A percentile compares a stretch with the other conserved stretches of the same genome.
These are phyloP conservation scores for Lasioglossum villosulum DNA, from an alignment of 2,888 invertebrate genomes.

Conservation along the genomic window DNA sequence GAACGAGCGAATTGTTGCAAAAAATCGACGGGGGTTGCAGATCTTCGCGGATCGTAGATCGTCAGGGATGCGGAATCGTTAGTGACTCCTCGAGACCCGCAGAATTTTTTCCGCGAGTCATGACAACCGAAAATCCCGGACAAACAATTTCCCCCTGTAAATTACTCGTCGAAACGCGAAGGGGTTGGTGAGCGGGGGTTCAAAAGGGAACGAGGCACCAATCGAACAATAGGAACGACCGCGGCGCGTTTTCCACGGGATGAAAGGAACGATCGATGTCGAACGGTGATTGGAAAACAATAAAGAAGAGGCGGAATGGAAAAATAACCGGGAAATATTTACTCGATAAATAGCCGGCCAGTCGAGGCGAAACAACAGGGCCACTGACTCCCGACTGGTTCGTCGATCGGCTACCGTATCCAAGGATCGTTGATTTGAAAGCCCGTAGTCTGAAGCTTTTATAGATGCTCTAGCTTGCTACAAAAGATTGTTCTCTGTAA, in stretches of 20 bases:
- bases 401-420: conserved; percentile 27
- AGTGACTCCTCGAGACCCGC: not conserved
- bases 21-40: not conserved
- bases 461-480: not conserved
- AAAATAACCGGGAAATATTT: conserved; percentile 59
- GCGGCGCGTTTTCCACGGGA: conserved; percentile 21
- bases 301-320: conserved; percentile 53
- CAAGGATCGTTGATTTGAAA: conserved; percentile 25
- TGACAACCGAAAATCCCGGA: conserved; percentile 33
- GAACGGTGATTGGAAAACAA: conserved; percentile 53
- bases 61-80: not conserved
- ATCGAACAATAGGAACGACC: conserved; percentile 41
- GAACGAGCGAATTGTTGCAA: not conserved
- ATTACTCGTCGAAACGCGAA: conserved; percentile 28
- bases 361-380: conserved; percentile 32
- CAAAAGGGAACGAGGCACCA: not conserved
- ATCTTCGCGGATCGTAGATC: not conserved
- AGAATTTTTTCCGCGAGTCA: not conserved
- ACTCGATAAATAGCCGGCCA: conserved; percentile 52
- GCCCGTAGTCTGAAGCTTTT: not conserved
- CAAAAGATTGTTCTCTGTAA: not conserved
- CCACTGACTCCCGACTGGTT: conserved; percentile 12
- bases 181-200: not conserved
- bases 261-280: conserved; percentile 48
- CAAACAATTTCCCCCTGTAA: conserved; percentile 40